Percentiles rank a stretch among this genome's conserved stretches.
Evolutionary conservation across 35 echinoderm and acorn worm species (phyloP).

Genomic region (Heliocidaris erythrogramma): DNA sequence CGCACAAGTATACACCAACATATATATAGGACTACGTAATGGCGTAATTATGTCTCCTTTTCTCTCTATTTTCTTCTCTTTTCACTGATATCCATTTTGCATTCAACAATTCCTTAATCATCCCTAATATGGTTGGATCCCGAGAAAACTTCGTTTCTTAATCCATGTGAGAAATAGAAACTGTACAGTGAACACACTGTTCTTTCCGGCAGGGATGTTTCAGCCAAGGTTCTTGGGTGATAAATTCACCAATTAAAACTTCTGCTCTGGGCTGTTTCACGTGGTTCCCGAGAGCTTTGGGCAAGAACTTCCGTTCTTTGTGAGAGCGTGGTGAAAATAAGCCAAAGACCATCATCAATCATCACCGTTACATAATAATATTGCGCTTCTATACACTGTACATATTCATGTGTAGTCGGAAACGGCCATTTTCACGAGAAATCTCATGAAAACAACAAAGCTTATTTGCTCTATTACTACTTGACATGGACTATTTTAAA

Average conservation of each 20-base stretch:
- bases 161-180: no score
- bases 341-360: not conserved
- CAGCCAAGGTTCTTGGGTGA: not conserved
- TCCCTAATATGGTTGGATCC: no score
- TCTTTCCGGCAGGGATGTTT: not conserved
- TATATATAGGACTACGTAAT: no score
- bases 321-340: not conserved
- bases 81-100: no score
- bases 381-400: not conserved
- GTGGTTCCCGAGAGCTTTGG: not conserved
- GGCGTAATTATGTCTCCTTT: no score
- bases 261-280: not conserved
- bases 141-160: no score
- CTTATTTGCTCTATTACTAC: not conserved
- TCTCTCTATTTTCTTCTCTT: no score
- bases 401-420: not conserved
- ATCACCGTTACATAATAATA: not conserved
- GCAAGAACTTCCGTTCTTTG: not conserved
- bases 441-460: not conserved
- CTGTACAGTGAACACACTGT: no score
- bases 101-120: no score
- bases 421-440: not conserved
- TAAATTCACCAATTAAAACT: not conserved
- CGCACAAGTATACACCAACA: no score
- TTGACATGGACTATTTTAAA: not conserved